A percentile compares a stretch with the other conserved stretches of the same genome.
These are phyloP conservation scores for Bombus superbus DNA, from an alignment of 1,140 invertebrate species.

Conservation along the genomic window DNA sequence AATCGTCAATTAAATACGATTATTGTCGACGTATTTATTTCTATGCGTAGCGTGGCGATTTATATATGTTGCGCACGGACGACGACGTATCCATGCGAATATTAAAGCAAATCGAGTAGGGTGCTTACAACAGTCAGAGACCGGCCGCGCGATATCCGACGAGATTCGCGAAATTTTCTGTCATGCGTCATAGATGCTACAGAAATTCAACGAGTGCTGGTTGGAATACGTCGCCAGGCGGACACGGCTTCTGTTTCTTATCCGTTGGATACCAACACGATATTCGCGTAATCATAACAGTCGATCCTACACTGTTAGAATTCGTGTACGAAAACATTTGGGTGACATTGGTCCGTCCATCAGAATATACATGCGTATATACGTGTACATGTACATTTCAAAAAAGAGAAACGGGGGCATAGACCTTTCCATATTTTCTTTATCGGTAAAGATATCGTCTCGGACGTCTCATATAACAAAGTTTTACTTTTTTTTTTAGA, in stretches of 20 bases:
- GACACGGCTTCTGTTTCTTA: not conserved
- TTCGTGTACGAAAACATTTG: not conserved
- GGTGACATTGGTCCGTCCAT: not conserved
- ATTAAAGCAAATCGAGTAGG: not conserved
- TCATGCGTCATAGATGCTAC: conserved; percentile 15
- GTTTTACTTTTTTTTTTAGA: not conserved
- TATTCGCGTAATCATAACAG: not conserved
- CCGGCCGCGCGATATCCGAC: not conserved
- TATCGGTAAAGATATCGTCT: not conserved
- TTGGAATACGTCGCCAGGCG: conserved; percentile 35
- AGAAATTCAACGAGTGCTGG: conserved; percentile 26
- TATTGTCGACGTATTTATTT: conserved; percentile 1
- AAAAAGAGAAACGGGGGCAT: not conserved
- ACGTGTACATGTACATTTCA: not conserved
- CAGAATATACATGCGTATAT: not conserved
- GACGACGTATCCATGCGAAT: not conserved
- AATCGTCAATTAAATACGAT: conserved; percentile 41
- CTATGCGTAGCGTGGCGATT: not conserved
- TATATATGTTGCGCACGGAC: not conserved
- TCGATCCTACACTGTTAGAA: not conserved
- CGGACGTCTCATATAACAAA: not conserved
- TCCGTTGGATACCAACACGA: not conserved
- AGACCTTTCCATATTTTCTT: not conserved
- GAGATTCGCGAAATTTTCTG: conserved; percentile 20
- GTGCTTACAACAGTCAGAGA: conserved; percentile 5